Conservation (phyloP, 1,140 invertebrate genomes). For the Drosophila bocki region DNA sequence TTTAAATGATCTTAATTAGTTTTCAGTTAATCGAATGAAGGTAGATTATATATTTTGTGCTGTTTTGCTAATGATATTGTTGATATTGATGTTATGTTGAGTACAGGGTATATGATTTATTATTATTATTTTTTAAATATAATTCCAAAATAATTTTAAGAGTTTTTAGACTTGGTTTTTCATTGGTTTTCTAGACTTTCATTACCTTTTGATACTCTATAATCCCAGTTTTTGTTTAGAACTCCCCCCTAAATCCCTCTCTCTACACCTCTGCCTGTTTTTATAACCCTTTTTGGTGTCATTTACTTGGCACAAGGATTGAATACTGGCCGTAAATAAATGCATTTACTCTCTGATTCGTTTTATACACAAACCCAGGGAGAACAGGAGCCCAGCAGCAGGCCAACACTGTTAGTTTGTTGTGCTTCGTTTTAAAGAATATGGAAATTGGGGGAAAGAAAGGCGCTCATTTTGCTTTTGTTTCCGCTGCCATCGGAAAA, state of each 20-base stretch:
- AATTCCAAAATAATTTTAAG: not conserved
- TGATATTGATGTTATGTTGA: not conserved
- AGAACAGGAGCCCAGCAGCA: not conserved
- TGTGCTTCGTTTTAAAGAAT: not conserved
- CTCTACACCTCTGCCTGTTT: not conserved
- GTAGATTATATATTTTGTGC: not conserved
- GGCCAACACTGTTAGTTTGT: constrained; percentile 23
- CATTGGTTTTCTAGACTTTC: not conserved
- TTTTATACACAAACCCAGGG: constrained; percentile 25
- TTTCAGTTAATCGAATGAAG: not conserved
- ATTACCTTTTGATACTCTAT: not conserved
- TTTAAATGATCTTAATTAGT: constrained; percentile 1
- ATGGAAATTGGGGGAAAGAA: constrained; percentile 21
- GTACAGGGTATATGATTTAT: no score
- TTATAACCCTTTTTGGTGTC: constrained; percentile 7
- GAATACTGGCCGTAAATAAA: constrained; percentile 41
- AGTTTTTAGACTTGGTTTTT: not conserved
- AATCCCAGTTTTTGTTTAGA: not conserved
- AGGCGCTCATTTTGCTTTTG: constrained; percentile 31
- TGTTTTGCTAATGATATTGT: not conserved
- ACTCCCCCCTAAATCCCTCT: not conserved
- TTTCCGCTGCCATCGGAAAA: constrained; percentile 52
- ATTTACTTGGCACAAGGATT: constrained; percentile 11
- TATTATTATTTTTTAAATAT: not conserved
- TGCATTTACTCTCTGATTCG: constrained; percentile 62